phyloP scores from a whole-genome alignment of 2,113 vertebrate species.

The Conger conger region DNA sequence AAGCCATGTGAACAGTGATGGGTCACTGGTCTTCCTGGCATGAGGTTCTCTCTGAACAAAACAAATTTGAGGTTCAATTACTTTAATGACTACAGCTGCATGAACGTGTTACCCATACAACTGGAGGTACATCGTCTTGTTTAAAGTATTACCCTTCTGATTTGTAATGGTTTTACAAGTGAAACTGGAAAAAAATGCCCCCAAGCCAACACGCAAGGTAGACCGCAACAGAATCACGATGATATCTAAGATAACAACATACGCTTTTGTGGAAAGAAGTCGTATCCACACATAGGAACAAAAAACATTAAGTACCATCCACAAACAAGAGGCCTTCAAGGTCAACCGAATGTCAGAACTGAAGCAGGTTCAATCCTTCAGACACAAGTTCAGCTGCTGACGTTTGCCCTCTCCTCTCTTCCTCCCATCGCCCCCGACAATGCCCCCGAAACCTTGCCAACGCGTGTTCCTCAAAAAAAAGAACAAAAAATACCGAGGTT shows the following conservation, averaged over 20 bases:
- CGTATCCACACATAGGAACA: slow-evolving; percentile 51
- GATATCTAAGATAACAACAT: background rate
- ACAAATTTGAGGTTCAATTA: background rate
- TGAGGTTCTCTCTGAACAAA: background rate
- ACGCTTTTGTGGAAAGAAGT: background rate
- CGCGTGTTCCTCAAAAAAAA: slow-evolving; percentile 82
- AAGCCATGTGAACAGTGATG: no score
- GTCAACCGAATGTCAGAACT: slow-evolving; percentile 92
- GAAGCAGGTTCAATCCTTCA: slow-evolving; percentile 91
- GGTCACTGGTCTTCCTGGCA: background rate
- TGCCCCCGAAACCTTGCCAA: slow-evolving; percentile 79
- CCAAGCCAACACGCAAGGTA: background rate
- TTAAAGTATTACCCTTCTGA: background rate
- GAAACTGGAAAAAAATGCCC: background rate
- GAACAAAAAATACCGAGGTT: slow-evolving; percentile 82
- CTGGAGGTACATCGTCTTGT: background rate
- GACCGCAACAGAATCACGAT: background rate
- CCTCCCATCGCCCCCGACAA: slow-evolving; percentile 74
- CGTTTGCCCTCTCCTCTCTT: slow-evolving; percentile 74
- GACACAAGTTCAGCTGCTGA: slow-evolving; percentile 75
- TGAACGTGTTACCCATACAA: background rate
- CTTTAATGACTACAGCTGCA: background rate
- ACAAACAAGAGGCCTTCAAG: slow-evolving; percentile 78
- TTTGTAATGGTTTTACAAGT: background rate
- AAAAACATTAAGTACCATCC: slow-evolving; percentile 84